These are phyloP conservation scores for Malurus elegans DNA, from an alignment of 2,113 vertebrate species.

Conservation along the genomic window DNA sequence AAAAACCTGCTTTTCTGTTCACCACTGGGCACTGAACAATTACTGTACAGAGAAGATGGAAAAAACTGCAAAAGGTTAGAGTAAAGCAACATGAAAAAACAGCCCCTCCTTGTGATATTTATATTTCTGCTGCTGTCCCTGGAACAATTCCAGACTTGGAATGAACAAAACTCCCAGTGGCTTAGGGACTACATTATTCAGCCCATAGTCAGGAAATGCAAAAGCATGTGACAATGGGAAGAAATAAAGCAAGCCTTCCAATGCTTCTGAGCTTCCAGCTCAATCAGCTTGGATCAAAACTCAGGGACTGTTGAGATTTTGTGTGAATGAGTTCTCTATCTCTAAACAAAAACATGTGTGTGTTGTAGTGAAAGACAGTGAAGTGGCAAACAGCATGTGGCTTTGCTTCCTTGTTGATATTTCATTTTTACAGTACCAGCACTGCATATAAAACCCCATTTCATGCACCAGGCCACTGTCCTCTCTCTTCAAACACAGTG, in stretches of 20 bases:
- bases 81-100: conserved; percentile 29
- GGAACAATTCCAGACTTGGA: conserved; percentile 31
- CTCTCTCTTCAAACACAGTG: neutral
- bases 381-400: neutral
- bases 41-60: conserved; percentile 23
- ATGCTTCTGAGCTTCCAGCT: conserved; percentile 26
- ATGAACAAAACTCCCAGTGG: conserved; percentile 30
- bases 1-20: neutral
- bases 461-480: neutral
- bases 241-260: conserved; percentile 24
- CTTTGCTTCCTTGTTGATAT: conserved; percentile 1
- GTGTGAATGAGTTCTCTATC: conserved; percentile 28
- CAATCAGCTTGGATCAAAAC: conserved; percentile 32
- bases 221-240: conserved; percentile 58
- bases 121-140: conserved; percentile 52
- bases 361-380: neutral
- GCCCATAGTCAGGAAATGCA: conserved; percentile 42
- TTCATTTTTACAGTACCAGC: neutral
- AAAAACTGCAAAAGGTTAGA: conserved; percentile 53
- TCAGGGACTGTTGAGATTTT: conserved; percentile 4
- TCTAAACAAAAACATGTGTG: conserved; percentile 38
- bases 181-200: conserved; percentile 9
- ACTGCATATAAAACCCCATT: neutral
- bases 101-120: conserved; percentile 62
- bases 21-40: conserved; percentile 9